Base-by-base conservation (phyloP, 2,797 vertebrate genomes). In the Spinus olivaceus region DNA sequence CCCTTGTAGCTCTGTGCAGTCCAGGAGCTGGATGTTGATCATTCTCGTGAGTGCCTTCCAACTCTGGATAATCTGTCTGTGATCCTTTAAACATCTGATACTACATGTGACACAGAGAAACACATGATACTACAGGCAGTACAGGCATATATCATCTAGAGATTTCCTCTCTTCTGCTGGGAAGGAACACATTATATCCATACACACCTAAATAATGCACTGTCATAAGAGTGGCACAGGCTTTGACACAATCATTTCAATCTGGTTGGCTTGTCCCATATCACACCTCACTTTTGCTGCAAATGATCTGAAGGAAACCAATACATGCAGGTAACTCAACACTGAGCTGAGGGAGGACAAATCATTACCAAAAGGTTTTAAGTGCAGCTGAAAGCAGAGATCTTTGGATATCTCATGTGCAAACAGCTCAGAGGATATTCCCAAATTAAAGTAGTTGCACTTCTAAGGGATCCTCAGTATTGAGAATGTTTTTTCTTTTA, bases 1-100 rank as follows among this genome's bases (percentile, higher is more conserved):
- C 24, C 28, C 24, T 37, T 76, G 28, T 15, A 21, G 27, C 5
- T 81, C 56, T 63, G 32, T 13, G 14, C 42, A 37, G n/a, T 11
- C 3, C 32, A 63, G 42, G 35, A 76, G 16, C 0, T 37, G 63
- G 28, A n/a, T 1, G 0, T n/a, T 5, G 13, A n/a, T 44, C 8
- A 50, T 19, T 39, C 14, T 50, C 39, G 17, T 44, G 14, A 16
- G 14, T 63, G 6, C 20, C 28, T 56, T 63, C 71, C 64, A 77
- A 1, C 8, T 28, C 19, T 44, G 20, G 24, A 30, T 11, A 39
- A 7, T 27, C 32, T 49, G 32, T 8, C 20, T 44, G 1, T 21
- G 42, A 57, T 50, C 44, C 14, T 44, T n/a, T 5, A 15, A 44
- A 53, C 3, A 24, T 59, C 18, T 37, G 16, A 17, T 41, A n/a